Base-by-base conservation (phyloP, 2,888 invertebrate species). In the Acleris laterana region DNA sequence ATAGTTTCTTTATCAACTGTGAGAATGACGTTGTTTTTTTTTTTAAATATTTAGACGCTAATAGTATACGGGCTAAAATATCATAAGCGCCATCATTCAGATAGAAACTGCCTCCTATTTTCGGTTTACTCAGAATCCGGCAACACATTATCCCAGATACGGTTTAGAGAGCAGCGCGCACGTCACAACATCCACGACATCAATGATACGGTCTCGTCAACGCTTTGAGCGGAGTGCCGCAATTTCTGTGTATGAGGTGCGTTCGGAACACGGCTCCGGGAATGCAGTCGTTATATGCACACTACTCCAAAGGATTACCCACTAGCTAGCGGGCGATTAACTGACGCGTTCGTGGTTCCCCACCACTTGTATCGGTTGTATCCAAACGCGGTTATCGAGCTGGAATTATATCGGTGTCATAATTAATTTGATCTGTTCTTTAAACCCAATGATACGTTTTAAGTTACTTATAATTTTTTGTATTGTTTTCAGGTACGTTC, bases 261-360 rank as follows among this genome's bases (percentile, higher is more conserved):
- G 78, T 78, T 74, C 71, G 73, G 75, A 77, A 77, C 79, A 76
- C 77, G 79, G 81, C 74, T 79, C 77, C 81, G 85, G 88, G 85
- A 87, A 73, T 75, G 83, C 74, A 75, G 74, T 86, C 82, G 87
- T 88, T 90, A 86, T 89, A 87, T 88, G 87, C 87, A 85, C 87
- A 83, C 82, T 85, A 87, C 89, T 89, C 85, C 84, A 87, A 84
- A 86, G 90, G 90, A 90, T 90, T 90, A 90, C 88, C 85, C 83
- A 81, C 85, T 87, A 84, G 88, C 88, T 87, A 72, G 75, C 68
- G 69, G 85, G 85, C 89, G 89, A 89, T 89, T 89, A 89, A 87
- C 88, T 80, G 81, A 77, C 80, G 81, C 79, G 80, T 80, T 79
- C 84, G 87, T 81, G 88, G 89, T 84, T 84, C 82, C 77, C 83